These are phyloP conservation scores for Caenorhabditis panamensis DNA, from an alignment of 2,888 invertebrate genomes.

Conservation along the genomic window DNA sequence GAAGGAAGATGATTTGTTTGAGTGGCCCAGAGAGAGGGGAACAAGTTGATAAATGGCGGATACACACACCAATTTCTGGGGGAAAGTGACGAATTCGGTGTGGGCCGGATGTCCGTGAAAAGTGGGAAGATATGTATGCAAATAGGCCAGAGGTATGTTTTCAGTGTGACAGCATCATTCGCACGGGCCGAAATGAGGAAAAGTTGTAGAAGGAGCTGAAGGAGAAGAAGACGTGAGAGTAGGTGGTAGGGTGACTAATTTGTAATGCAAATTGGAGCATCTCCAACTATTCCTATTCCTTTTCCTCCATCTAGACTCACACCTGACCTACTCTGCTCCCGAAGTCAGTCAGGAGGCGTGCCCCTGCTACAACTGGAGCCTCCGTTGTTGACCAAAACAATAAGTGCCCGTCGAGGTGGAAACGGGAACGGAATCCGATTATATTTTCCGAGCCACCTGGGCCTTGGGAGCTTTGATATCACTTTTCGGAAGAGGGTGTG, in stretches of 20 bases:
- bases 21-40: slow-evolving; percentile 5
- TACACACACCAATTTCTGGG: slow-evolving; percentile 39
- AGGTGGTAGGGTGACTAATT: slow-evolving; percentile 41
- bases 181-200: slow-evolving; percentile 20
- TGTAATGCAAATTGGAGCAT: slow-evolving; percentile 52
- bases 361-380: no score
- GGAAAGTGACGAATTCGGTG: slow-evolving; percentile 49
- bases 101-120: not conserved
- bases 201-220: slow-evolving; percentile 12
- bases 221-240: slow-evolving; percentile 26
- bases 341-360: no score
- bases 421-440: slow-evolving; percentile 45
- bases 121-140: slow-evolving; percentile 23
- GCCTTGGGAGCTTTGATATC: not conserved
- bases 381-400: slow-evolving; percentile 44
- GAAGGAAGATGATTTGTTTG: slow-evolving; percentile 35
- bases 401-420: slow-evolving; percentile 48
- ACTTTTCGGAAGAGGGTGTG: no score
- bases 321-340: slow-evolving; percentile 30
- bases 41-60: slow-evolving; percentile 53
- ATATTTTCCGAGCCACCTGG: slow-evolving; percentile 39
- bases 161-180: slow-evolving; percentile 9
- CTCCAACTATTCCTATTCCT: slow-evolving; percentile 1
- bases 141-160: slow-evolving; percentile 30
- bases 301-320: slow-evolving; percentile 7